phyloP scores from a whole-genome alignment of 2,113 vertebrate genomes.

The Porphyrio hochstetteri region DNA sequence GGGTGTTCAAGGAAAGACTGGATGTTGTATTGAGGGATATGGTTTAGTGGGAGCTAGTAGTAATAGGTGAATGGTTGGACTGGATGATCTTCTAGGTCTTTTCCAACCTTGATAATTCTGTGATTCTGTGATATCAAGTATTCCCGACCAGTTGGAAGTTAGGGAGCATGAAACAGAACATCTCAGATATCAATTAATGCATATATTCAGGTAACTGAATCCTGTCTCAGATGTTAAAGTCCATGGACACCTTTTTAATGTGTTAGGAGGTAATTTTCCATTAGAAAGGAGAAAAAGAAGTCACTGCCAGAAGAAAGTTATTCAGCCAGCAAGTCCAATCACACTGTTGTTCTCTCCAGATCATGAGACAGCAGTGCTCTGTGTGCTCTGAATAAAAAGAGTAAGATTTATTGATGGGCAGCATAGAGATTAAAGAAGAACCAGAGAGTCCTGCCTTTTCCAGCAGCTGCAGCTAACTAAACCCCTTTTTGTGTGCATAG shows the following conservation, averaged over 20 bases:
- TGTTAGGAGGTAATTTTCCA: neutral
- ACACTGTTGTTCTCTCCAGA: neutral
- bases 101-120: too few species aligned
- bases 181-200: neutral
- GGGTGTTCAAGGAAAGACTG: too few species aligned
- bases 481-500: neutral
- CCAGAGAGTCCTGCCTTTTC: neutral
- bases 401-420: neutral
- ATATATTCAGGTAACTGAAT: conserved; percentile 11
- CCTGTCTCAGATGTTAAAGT: neutral
- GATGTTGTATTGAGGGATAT: too few species aligned
- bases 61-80: too few species aligned
- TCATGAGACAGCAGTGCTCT: neutral
- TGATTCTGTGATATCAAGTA: too few species aligned
- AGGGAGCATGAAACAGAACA: neutral
- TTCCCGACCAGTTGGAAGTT: neutral
- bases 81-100: too few species aligned
- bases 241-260: neutral
- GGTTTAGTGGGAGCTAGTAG: too few species aligned
- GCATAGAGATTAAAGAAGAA: neutral
- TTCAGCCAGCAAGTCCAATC: too few species aligned
- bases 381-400: neutral
- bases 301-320: neutral
- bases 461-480: neutral
- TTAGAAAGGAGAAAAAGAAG: neutral